Conservation (phyloP, 2,113 vertebrate species). For the Orthonyx spaldingii region DNA sequence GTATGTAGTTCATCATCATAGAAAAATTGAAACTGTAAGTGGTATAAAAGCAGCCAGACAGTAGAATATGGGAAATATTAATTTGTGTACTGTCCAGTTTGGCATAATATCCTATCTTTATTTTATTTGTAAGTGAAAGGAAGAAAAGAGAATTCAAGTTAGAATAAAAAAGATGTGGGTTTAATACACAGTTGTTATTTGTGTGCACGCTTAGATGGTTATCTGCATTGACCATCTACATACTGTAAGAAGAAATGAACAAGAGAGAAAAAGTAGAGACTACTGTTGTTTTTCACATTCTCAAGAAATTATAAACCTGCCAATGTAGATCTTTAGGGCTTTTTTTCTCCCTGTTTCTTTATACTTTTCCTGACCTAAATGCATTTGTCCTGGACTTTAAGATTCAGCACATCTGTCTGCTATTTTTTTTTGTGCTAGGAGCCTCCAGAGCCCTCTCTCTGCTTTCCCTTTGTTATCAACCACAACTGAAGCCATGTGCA, state of each 20-base stretch:
- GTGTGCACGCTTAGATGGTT: neutral
- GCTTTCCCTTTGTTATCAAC: slow-evolving; percentile 24
- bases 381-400: slow-evolving; percentile 6
- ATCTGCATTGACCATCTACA: neutral
- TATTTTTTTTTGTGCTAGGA: neutral
- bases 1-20: neutral
- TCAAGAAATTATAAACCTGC: neutral
- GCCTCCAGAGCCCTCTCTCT: slow-evolving; percentile 8
- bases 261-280: neutral
- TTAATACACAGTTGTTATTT: neutral
- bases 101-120: neutral
- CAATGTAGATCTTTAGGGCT: neutral
- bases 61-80: neutral
- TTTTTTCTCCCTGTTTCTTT: neutral
- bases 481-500: neutral
- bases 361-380: slow-evolving; percentile 30
- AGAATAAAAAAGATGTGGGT: neutral
- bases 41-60: neutral
- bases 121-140: neutral
- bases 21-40: neutral
- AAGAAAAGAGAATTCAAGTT: neutral
- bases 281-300: neutral
- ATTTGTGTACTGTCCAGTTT: neutral
- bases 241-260: neutral
- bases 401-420: slow-evolving; percentile 49